A percentile compares a stretch with the other conserved stretches of the same genome.
These are phyloP conservation scores for Caenorhabditis sinica DNA, from an alignment of 2,888 invertebrate species.

Conservation along the genomic window DNA sequence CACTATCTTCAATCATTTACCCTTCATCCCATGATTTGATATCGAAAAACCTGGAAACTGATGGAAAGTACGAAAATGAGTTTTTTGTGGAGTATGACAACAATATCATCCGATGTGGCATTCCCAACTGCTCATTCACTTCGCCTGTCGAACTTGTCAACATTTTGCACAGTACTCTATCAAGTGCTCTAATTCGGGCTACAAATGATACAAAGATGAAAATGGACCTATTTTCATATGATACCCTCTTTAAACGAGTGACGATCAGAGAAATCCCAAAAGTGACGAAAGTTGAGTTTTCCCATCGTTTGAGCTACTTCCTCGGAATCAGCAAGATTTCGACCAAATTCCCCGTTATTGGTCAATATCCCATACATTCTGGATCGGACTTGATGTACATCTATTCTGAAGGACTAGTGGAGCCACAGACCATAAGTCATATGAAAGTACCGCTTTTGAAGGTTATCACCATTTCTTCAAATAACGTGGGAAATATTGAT, in stretches of 20 bases:
- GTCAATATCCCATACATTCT: conserved; percentile 15
- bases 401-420: conserved; percentile 30
- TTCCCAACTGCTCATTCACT: conserved; percentile 10
- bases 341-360: conserved; percentile 3
- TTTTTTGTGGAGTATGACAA: not conserved
- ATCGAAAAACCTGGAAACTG: not conserved
- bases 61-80: conserved; percentile 30
- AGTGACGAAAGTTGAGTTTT: no score
- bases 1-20: conserved; percentile 24
- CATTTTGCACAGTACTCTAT: no score
- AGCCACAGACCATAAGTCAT: conserved; percentile 36
- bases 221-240: no score
- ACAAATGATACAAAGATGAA: no score
- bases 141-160: not conserved
- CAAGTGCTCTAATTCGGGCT: no score
- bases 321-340: no score
- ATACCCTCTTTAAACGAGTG: no score
- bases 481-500: conserved; percentile 19
- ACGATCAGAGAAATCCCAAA: no score
- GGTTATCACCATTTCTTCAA: not conserved
- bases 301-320: no score
- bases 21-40: conserved; percentile 37
- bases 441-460: conserved; percentile 32
- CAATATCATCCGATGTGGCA: not conserved
- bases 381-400: conserved; percentile 39